Percentiles rank a stretch among this genome's conserved stretches.
Evolutionary conservation across 2,797 vertebrate species (phyloP).

Genomic region (Enteromius fasciolatus): DNA sequence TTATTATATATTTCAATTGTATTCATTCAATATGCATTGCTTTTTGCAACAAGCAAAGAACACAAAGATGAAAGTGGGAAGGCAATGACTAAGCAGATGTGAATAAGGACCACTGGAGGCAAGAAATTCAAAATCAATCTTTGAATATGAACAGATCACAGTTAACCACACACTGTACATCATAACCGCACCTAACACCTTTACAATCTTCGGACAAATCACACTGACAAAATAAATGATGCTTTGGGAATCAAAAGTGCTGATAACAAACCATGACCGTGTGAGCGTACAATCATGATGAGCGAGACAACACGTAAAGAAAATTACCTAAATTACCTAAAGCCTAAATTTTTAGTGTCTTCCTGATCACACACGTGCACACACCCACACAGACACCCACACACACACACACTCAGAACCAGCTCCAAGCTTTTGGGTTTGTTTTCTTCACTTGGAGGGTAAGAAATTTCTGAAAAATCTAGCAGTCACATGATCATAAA

Average conservation of each 20-base stretch:
- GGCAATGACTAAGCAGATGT: background rate
- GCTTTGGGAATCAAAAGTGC: conserved; percentile 5
- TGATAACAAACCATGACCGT: conserved; percentile 26
- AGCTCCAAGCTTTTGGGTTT: conserved; percentile 9
- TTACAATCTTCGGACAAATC: conserved; percentile 44
- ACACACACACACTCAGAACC: background rate
- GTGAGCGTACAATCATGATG: background rate
- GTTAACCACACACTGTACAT: conserved; percentile 18
- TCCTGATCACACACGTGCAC: background rate
- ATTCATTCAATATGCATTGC: conserved; percentile 58
- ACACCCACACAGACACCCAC: background rate
- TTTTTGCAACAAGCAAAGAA: conserved; percentile 57
- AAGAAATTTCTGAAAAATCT: conserved; percentile 20
- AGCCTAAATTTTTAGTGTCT: conserved; percentile 9
- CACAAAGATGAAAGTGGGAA: conserved; percentile 42
- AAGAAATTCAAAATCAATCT: background rate
- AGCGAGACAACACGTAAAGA: background rate
- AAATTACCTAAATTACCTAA: no score
- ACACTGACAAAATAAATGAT: background rate
- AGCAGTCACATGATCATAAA: conserved; percentile 8
- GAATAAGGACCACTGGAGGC: background rate
- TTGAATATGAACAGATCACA: conserved; percentile 33
- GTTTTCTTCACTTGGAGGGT: conserved; percentile 22
- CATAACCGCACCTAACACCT: conserved; percentile 39
- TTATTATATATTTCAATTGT: conserved; percentile 56